Conservation (phyloP, 2,113 vertebrate genomes). For the Coryphaenoides rupestris region DNA sequence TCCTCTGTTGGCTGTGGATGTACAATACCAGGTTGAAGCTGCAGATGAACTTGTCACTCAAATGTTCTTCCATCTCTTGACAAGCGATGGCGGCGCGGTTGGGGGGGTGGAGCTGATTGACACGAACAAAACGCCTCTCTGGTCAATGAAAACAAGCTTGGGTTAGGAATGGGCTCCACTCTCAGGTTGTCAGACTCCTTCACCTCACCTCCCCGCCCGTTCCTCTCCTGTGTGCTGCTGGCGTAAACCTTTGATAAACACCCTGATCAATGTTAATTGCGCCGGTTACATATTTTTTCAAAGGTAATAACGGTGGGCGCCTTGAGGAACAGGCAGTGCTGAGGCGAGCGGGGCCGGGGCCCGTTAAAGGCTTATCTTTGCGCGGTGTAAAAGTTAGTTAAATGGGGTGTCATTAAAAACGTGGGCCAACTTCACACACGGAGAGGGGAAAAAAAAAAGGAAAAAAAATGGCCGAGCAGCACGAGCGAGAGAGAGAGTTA, state of each 20-base stretch:
- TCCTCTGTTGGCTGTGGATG: constrained; percentile 16
- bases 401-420: constrained; percentile 69
- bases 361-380: constrained; percentile 67
- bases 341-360: constrained; percentile 37
- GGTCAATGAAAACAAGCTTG: constrained; percentile 10
- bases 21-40: too few relatives aligned
- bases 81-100: too few relatives aligned
- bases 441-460: constrained; percentile 30
- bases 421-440: constrained; percentile 59
- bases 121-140: constrained; percentile 6
- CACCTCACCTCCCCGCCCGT: constrained; percentile 31
- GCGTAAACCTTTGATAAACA: constrained; percentile 57
- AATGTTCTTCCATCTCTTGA: too few relatives aligned
- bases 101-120: background rate
- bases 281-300: constrained; percentile 54
- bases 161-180: background rate
- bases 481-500: too few relatives aligned
- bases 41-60: too few relatives aligned
- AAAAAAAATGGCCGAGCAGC: too few relatives aligned
- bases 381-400: constrained; percentile 72
- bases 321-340: constrained; percentile 48
- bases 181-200: constrained; percentile 43
- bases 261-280: constrained; percentile 57
- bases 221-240: constrained; percentile 13
- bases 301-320: constrained; percentile 49